phyloP scores from a whole-genome alignment of 2,888 invertebrate genomes.

The Fabriciana adippe region DNA sequence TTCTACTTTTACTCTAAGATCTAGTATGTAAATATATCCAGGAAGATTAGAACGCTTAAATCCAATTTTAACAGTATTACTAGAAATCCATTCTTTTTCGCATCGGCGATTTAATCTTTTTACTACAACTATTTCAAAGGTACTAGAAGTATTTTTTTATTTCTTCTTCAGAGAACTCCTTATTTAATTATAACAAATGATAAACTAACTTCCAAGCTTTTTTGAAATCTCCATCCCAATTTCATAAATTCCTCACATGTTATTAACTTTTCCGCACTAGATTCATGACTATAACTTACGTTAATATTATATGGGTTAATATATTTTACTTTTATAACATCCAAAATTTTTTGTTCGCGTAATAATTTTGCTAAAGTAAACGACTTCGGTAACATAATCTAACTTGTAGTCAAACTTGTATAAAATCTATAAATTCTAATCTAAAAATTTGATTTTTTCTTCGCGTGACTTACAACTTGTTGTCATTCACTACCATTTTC shows the following conservation, averaged over 20 bases:
- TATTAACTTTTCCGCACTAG: slow-evolving; percentile 20
- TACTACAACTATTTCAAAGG: slow-evolving; percentile 17
- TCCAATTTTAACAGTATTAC: slow-evolving; percentile 35
- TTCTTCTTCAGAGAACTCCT: slow-evolving; percentile 32
- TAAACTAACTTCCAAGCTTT: slow-evolving; percentile 30
- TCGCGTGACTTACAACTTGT: not conserved
- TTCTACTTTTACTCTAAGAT: slow-evolving; percentile 29
- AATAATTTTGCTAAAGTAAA: slow-evolving; percentile 6
- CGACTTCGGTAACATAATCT: not conserved
- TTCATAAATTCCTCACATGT: slow-evolving; percentile 19
- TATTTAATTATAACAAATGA: slow-evolving; percentile 37
- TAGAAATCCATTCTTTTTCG: slow-evolving; percentile 26
- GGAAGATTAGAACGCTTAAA: slow-evolving; percentile 35
- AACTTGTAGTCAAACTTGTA: slow-evolving; percentile 1
- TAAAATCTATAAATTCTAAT: not conserved
- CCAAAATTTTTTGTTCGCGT: slow-evolving; percentile 20
- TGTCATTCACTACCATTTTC: not conserved
- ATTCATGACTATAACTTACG: slow-evolving; percentile 25
- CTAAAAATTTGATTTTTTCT: not conserved
- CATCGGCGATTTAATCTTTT: slow-evolving; percentile 22
- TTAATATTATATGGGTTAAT: slow-evolving; percentile 32
- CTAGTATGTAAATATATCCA: slow-evolving; percentile 29
- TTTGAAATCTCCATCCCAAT: slow-evolving; percentile 33
- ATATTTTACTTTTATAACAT: slow-evolving; percentile 32
- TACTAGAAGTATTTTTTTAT: slow-evolving; percentile 27